These are phyloP conservation scores for Characodon lateralis DNA, from an alignment of 2,797 vertebrate genomes.

Conservation along the genomic window DNA sequence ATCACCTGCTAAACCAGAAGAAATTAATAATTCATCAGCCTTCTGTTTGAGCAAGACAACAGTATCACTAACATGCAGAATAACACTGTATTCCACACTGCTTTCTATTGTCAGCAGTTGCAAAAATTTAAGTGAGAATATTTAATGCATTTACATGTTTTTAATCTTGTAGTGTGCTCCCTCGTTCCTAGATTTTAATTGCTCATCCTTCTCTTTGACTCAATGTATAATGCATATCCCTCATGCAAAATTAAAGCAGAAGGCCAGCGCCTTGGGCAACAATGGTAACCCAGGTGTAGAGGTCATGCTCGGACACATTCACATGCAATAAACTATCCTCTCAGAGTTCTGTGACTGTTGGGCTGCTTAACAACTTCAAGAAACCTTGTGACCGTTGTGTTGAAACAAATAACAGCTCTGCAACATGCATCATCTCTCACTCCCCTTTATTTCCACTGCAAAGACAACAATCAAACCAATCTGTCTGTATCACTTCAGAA, in stretches of 20 bases:
- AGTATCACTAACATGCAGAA: constrained; percentile 38
- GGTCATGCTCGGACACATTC: constrained; percentile 49
- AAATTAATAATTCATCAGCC: constrained; percentile 69
- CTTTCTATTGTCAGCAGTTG: not conserved
- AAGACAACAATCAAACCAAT: constrained; percentile 19
- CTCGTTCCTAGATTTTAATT: constrained; percentile 18
- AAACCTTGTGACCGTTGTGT: constrained; percentile 20
- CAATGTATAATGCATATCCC: constrained; percentile 73
- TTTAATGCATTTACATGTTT: not conserved
- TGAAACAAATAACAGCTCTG: constrained; percentile 36
- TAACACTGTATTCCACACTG: constrained; percentile 7
- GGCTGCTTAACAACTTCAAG: constrained; percentile 15
- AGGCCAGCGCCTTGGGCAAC: constrained; percentile 46
- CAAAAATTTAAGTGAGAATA: constrained; percentile 5
- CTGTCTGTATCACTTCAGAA: not conserved
- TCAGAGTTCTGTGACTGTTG: constrained; percentile 20
- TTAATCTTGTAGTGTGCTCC: constrained; percentile 8
- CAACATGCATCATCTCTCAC: constrained; percentile 29
- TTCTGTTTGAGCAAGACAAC: constrained; percentile 59
- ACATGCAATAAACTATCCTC: constrained; percentile 37
- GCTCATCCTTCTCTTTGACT: constrained; percentile 36
- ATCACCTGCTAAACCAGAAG: constrained; percentile 69
- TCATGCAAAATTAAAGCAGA: constrained; percentile 72
- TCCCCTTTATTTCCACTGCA: constrained; percentile 15
- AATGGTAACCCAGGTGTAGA: constrained; percentile 43